A percentile compares a stretch with the other conserved stretches of the same genome.
Conservation (phyloP, 2,797 vertebrate species). For the Pseudotriccus pelzelni region DNA sequence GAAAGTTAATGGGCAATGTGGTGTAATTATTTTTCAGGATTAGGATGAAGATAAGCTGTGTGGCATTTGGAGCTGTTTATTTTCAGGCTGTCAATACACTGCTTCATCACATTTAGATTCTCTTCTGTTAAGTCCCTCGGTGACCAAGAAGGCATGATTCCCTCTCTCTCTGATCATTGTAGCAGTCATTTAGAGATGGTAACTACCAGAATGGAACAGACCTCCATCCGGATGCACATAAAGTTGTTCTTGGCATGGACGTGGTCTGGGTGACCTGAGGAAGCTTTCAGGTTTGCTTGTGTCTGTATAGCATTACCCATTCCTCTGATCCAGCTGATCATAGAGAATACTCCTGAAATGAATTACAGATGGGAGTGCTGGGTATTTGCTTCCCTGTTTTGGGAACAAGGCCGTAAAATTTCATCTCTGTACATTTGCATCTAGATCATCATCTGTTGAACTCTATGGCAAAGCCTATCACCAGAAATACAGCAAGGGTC, state of each 20-base stretch:
- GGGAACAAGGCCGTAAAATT: not conserved
- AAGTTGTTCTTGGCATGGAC: not conserved
- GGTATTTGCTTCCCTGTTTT: not conserved
- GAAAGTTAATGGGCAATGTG: slow-evolving; percentile 33
- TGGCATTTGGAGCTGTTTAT: slow-evolving; percentile 13
- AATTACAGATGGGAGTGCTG: not conserved
- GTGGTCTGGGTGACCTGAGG: not conserved
- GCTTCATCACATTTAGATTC: not conserved
- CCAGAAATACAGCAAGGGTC: not conserved
- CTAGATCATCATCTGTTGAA: not conserved
- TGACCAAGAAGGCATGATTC: not conserved
- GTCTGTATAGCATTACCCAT: not conserved
- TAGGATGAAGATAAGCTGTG: slow-evolving; percentile 10
- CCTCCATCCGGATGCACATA: not conserved
- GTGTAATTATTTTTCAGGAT: slow-evolving; percentile 31
- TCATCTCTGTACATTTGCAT: not conserved
- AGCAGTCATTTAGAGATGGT: not conserved
- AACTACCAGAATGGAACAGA: not conserved
- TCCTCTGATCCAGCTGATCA: not conserved
- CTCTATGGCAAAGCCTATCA: not conserved
- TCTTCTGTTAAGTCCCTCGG: not conserved
- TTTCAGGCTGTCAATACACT: not conserved
- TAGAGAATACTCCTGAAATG: not conserved
- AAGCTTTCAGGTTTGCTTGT: not conserved
- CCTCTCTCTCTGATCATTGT: not conserved